Evolutionary conservation across 2,888 invertebrate species (phyloP).

Genomic region (Oegoconia quadripuncta): DNA sequence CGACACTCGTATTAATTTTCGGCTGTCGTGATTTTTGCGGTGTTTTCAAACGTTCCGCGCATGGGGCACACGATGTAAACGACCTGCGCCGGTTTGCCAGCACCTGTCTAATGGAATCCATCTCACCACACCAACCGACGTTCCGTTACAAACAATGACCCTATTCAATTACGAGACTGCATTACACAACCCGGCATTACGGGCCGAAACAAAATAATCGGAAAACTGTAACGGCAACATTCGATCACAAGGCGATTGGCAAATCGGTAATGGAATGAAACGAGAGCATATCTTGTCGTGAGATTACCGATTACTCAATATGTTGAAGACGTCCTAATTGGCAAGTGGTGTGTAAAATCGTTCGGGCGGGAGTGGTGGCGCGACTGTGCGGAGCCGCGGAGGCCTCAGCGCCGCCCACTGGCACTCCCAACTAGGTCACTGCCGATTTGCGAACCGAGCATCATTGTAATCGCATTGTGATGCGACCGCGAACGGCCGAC

Average conservation of each 20-base stretch:
- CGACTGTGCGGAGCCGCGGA: conserved; percentile 15
- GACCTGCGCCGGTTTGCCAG: conserved; percentile 34
- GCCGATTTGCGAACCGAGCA: conserved; percentile 49
- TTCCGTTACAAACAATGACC: conserved; percentile 69
- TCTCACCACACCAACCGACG: conserved; percentile 51
- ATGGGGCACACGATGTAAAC: conserved; percentile 34
- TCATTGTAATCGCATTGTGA: conserved; percentile 53
- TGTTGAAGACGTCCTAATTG: conserved; percentile 37
- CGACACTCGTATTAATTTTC: not conserved
- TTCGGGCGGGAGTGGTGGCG: conserved; percentile 2
- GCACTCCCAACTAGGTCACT: conserved; percentile 50
- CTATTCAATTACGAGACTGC: conserved; percentile 49
- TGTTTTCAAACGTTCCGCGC: conserved; percentile 23
- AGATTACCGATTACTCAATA: conserved; percentile 33
- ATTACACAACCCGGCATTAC: conserved; percentile 48
- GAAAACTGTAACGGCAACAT: conserved; percentile 30
- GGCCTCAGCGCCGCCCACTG: conserved; percentile 39
- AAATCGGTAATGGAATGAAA: conserved; percentile 21
- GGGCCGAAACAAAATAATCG: conserved; percentile 40
- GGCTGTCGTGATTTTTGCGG: conserved; percentile 17
- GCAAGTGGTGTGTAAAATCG: conserved; percentile 30
- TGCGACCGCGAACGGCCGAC: conserved; percentile 24
- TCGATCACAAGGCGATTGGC: conserved; percentile 10
- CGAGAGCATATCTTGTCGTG: conserved; percentile 34
- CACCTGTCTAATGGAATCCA: conserved; percentile 61